Evolutionary conservation across 2,797 vertebrate species (phyloP), one percentile per base, ranked within the genome.

Genomic region (Odontamblyopus rebecca): DNA sequence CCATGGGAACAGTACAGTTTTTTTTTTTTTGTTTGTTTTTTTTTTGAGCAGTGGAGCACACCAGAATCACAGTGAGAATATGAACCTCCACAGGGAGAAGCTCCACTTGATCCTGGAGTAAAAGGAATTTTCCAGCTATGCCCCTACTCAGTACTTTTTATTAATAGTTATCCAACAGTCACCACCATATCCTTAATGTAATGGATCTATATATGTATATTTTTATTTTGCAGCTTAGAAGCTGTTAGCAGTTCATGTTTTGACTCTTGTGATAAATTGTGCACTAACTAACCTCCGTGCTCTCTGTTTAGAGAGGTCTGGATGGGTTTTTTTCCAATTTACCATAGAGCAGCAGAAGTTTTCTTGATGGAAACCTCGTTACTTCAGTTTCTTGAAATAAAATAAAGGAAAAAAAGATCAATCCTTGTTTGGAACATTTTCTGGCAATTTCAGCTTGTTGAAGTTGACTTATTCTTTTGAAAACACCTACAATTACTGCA

Each of bases 281-380:
- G 53, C 11, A 57, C n/a, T 56, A 26, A 57, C n/a, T 57, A 57
- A 26, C 23, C 23, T 12, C 1, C 2, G 4, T 48, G 44, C 44
- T 48, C 41, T 11, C 53, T 56, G 6, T 26, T 23, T n/a, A 18
- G 53, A 56, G 7, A 56, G n/a, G 2, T 11, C 53, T 50, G 48
- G 27, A 38, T 19, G 71, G 48, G 30, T 8, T 35, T 67, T 67
- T 48, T 27, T 74, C 61, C 44, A 69, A 75, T 84, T 77, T 71
- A 71, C 66, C 70, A 69, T 1, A 8, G 29, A 72, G 23, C 60
- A 63, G 70, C 26, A 70, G 68, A 72, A 12, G 41, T 82, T 82
- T 79, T 48, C 44, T 68, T 80, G 65, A 75, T 75, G 23, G 70
- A 77, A 71, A 29, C 54, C 70, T 63, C 63, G 71, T 80, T 76